Conservation (phyloP, 2,888 invertebrate species). For the Rhopalosiphum nymphaeae region DNA sequence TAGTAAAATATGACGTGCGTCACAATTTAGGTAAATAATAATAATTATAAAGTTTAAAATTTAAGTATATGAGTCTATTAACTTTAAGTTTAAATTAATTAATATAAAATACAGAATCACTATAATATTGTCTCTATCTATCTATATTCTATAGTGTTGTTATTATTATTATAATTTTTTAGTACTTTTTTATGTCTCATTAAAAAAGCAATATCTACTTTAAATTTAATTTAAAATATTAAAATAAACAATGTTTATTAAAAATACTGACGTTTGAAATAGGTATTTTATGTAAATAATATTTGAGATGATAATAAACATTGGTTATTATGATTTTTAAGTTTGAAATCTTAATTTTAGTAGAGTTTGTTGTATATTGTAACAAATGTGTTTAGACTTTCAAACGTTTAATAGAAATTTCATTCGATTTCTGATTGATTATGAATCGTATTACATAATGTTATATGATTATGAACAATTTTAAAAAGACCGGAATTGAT, state of each 20-base stretch:
- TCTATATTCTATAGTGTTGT: not conserved
- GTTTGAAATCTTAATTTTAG: not conserved
- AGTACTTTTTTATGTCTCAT: not conserved
- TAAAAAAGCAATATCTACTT: not conserved
- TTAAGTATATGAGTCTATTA: not conserved
- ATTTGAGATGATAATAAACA: not conserved
- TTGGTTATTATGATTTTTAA: not conserved
- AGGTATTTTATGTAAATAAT: not conserved
- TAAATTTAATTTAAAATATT: not conserved
- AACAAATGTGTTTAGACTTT: conserved; percentile 18
- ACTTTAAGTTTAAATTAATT: not conserved
- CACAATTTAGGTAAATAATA: not conserved
- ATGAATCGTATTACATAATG: not conserved
- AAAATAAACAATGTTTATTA: not conserved
- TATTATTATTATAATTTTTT: not conserved
- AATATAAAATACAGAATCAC: not conserved
- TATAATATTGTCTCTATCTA: not conserved
- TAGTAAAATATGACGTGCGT: not conserved
- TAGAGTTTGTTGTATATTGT: not conserved
- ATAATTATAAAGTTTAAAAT: not conserved
- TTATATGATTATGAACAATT: not conserved
- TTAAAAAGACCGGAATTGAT: not conserved
- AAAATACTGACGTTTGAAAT: not conserved
- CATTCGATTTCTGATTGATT: not conserved
- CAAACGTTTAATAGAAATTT: not conserved